Evolutionary conservation across 2,797 vertebrate genomes (phyloP), one percentile per base, ranked within the genome.

Genomic region (Crypturellus tataupa): DNA sequence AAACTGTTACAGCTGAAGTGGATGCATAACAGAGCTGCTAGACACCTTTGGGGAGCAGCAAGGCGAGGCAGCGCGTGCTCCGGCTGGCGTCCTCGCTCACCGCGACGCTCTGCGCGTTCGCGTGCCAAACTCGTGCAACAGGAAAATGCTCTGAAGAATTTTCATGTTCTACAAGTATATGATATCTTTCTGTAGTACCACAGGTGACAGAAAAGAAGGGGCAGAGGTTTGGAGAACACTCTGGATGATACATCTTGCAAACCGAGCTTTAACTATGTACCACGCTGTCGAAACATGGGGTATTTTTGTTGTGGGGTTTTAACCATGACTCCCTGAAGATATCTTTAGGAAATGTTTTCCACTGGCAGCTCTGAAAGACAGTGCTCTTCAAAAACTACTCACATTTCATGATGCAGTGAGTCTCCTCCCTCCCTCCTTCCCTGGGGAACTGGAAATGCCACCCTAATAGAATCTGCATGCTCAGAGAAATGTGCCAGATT

Each of bases 1-100:
- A 91, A 63, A n/a, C 29, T 46, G 72, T 76, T n/a, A 40, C 18
- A 91, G 23, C 20, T 75, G 58, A 70, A 65, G 53, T 27, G 49
- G 29, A 91, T 11, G 70, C 72, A 31, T 10, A 78, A 53, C 23
- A 69, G 94, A 92, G 25, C 68, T 8, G 2, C 70, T 31, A 25
- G 76, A 64, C 15, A 23, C 42, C 25, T 53, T 75, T 13, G 87
- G 13, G 29, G 80, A 82, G 19, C 3, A 44, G n/a, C 0, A 1
- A 23, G 76, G 71, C 31, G 20, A 78, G 49, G 27, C 7, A 18
- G 6, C 29, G 25, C 1, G 42, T 6, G 6, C 20, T 55, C 62
- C 12, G 11, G 37, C 6, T 58, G 7, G 1, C 23, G 5, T 31
- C 75, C 31, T 46, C 71, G 40, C 8, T 84, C 31, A 78, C 25